These are phyloP conservation scores for Astyanax mexicanus DNA, from an alignment of 2,797 vertebrate species.

Conservation along the genomic window DNA sequence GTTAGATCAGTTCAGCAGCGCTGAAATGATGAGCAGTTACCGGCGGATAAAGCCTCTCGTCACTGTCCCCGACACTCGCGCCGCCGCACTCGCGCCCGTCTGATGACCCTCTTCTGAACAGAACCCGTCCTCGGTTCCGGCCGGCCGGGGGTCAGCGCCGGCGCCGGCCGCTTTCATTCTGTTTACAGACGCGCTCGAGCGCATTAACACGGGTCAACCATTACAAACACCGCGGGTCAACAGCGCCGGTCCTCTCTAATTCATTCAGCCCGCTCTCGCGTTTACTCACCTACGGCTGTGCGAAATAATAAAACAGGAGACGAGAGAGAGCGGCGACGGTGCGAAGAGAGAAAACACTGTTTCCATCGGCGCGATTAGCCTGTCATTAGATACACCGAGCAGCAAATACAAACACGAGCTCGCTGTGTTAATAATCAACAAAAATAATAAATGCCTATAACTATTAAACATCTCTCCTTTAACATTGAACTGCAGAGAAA, in stretches of 20 bases:
- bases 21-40: neutral
- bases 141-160: neutral
- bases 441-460: too few species aligned
- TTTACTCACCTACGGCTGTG: neutral
- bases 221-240: constrained; percentile 19
- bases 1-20: neutral
- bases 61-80: constrained; percentile 51
- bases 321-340: neutral
- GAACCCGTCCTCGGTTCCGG: neutral
- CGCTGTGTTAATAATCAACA: too few species aligned
- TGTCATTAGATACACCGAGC: constrained; percentile 2
- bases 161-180: neutral
- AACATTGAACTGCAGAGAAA: too few species aligned
- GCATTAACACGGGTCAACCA: constrained; percentile 27
- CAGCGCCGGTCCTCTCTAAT: constrained; percentile 26
- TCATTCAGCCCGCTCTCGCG: constrained; percentile 32
- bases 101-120: neutral
- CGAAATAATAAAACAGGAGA: neutral
- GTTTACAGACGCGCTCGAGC: constrained; percentile 18
- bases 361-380: neutral
- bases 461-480: constrained; percentile 4
- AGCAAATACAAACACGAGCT: neutral
- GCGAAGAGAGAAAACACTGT: neutral
- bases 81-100: constrained; percentile 24
- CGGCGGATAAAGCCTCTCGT: neutral